Conservation (phyloP, 2,888 invertebrate genomes). For the Rhagonycha fulva region DNA sequence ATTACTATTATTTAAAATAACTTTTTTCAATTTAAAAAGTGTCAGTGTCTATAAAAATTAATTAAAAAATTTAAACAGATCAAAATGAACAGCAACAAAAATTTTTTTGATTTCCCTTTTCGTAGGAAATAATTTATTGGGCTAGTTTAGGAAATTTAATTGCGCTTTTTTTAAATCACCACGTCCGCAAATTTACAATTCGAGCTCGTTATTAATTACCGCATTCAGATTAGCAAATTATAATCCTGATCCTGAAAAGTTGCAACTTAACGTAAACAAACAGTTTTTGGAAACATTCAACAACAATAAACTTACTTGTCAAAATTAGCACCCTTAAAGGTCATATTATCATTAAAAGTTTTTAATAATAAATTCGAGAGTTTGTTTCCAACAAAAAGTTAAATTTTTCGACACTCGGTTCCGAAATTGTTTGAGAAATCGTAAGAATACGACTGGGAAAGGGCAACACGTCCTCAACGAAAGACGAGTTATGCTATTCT, state of each 20-base stretch:
- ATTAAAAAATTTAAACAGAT: neutral
- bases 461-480: slow-evolving; percentile 28
- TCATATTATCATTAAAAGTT: neutral
- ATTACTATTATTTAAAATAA: neutral
- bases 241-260: neutral
- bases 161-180: neutral
- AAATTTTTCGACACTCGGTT: neutral
- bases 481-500: slow-evolving; percentile 31
- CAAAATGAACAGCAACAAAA: neutral
- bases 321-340: neutral
- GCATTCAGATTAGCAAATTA: neutral
- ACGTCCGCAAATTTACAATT: neutral
- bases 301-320: slow-evolving; percentile 1
- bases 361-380: neutral
- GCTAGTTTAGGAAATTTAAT: neutral
- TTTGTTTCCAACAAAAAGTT: neutral
- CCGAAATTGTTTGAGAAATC: neutral
- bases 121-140: neutral
- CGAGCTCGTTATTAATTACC: neutral
- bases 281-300: neutral
- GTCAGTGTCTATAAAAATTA: neutral
- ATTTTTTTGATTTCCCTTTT: neutral
- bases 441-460: slow-evolving; percentile 10
- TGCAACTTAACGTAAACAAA: neutral
- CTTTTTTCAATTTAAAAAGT: neutral